Evolutionary conservation across 2,113 vertebrate species (phyloP).

Genomic region (Xerus inauris): DNA sequence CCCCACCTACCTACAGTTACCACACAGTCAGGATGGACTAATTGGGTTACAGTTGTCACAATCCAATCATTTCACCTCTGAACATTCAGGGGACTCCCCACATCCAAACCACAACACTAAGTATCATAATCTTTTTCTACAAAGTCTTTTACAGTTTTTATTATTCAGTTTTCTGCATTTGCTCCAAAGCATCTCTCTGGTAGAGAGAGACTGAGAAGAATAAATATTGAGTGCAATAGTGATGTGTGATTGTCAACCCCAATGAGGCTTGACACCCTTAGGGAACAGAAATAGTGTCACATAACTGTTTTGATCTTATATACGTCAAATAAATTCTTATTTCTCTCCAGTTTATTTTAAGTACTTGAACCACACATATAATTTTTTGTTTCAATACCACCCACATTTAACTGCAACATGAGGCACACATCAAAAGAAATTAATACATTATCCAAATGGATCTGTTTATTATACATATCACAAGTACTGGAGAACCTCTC

Average conservation of each 20-base stretch:
- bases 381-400: background rate
- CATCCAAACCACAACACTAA: no score
- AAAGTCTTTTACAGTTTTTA: background rate
- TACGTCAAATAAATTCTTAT: constrained; percentile 10
- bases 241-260: background rate
- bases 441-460: background rate
- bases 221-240: background rate
- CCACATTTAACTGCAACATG: background rate
- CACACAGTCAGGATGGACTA: no score
- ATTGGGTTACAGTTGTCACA: no score
- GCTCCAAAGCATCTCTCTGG: background rate
- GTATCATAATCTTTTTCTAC: background rate
- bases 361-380: background rate
- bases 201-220: background rate
- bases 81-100: no score
- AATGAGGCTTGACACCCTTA: background rate
- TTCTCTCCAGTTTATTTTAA: constrained; percentile 9
- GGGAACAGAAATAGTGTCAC: background rate
- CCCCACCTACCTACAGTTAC: no score
- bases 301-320: background rate
- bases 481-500: background rate
- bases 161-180: background rate
- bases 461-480: background rate
- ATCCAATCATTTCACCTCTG: no score
- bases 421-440: constrained; percentile 12